Evolutionary conservation across 2,797 vertebrate species (phyloP).

Genomic region (Myioborus melanocephalus): DNA sequence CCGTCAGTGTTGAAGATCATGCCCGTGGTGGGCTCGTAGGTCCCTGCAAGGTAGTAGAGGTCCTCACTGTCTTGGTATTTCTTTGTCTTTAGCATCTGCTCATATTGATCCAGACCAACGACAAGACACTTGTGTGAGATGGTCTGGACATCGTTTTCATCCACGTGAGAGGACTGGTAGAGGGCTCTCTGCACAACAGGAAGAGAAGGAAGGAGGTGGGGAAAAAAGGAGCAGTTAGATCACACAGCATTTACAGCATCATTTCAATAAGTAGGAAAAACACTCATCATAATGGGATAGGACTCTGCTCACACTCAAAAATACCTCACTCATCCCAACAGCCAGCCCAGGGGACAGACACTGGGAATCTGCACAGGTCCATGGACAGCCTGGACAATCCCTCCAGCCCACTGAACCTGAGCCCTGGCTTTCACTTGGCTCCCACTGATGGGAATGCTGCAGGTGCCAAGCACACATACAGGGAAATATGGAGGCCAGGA

Average conservation of each 20-base stretch:
- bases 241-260: not conserved
- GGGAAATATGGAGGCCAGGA: not conserved
- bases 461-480: fast-evolving
- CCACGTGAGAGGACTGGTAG: slow-evolving; percentile 98
- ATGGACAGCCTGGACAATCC: not conserved
- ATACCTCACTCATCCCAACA: not conserved
- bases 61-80: slow-evolving; percentile 98
- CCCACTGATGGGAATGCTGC: fast-evolving
- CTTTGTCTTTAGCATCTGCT: slow-evolving; percentile 96
- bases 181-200: slow-evolving; percentile 84
- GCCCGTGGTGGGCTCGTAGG: slow-evolving; percentile 97
- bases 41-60: slow-evolving; percentile 98
- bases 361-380: not conserved
- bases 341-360: not conserved
- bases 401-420: not conserved
- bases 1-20: slow-evolving; percentile 99
- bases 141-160: slow-evolving; percentile 98
- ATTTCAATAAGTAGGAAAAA: not conserved
- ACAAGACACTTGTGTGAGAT: slow-evolving; percentile 99
- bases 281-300: not conserved
- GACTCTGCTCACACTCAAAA: not conserved
- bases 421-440: not conserved
- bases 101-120: slow-evolving; percentile 94
- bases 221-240: not conserved
- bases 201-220: not conserved